Evolutionary conservation across 2,888 invertebrate genomes (phyloP).

Genomic region (Lepidonotus clava): DNA sequence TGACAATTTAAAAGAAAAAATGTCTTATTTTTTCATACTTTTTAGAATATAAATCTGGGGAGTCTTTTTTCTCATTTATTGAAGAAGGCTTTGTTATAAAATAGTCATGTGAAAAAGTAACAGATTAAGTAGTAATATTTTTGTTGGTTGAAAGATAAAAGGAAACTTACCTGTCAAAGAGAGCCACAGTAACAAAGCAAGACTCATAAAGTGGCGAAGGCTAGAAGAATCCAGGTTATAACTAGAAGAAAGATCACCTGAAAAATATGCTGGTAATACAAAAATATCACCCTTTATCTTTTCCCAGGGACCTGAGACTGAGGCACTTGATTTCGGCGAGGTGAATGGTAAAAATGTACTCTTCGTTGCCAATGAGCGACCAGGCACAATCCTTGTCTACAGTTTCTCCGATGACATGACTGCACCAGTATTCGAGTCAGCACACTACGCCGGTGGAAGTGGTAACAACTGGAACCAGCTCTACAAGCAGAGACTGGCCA

Average conservation of each 20-base stretch:
- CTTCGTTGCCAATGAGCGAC: slow-evolving; percentile 71
- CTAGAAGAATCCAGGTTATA: too few relatives aligned
- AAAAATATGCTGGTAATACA: too few relatives aligned
- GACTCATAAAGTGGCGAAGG: too few relatives aligned
- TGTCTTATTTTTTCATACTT: neutral
- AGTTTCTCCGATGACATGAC: slow-evolving; percentile 63
- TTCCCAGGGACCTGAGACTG: slow-evolving; percentile 69
- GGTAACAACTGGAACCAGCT: slow-evolving; percentile 65
- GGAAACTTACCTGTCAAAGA: too few relatives aligned
- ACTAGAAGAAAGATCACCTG: too few relatives aligned
- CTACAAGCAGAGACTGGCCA: slow-evolving; percentile 63
- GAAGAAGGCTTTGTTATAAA: too few relatives aligned
- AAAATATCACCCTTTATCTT: neutral
- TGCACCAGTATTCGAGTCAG: slow-evolving; percentile 68
- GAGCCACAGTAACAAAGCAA: too few relatives aligned
- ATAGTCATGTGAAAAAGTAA: too few relatives aligned
- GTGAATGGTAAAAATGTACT: slow-evolving; percentile 65
- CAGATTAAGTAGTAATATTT: too few relatives aligned
- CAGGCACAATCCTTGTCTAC: slow-evolving; percentile 69
- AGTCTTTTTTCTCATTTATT: too few relatives aligned
- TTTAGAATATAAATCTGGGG: neutral
- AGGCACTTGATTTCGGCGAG: slow-evolving; percentile 66
- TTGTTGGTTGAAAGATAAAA: too few relatives aligned
- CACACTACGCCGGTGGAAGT: slow-evolving; percentile 61
- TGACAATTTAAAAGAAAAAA: neutral